Conservation (phyloP, 2,113 vertebrate genomes). For the Bos taurus region ARS-UCD2.0 NC_037354.1:43699501-43700000, state of each 20-base stretch:
- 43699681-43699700: neutral
- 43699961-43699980: too few species aligned
- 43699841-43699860: neutral
- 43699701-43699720: neutral
- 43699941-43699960: neutral
- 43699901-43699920: neutral
- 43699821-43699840: neutral
- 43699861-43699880: neutral
- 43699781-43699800: neutral
- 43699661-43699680: neutral
- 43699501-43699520: neutral
- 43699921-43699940: neutral
- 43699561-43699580: neutral
- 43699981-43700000: neutral
- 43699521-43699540: neutral
- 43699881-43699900: neutral
- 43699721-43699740: rapidly evolving
- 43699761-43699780: neutral
- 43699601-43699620: neutral
- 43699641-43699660: neutral
- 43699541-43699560: neutral
- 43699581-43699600: neutral
- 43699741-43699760: neutral
- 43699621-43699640: neutral
- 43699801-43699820: rapidly evolving